These are phyloP conservation scores for Triplophysa tibetana DNA, from an alignment of 2,113 vertebrate genomes.

Conservation along the genomic window DNA sequence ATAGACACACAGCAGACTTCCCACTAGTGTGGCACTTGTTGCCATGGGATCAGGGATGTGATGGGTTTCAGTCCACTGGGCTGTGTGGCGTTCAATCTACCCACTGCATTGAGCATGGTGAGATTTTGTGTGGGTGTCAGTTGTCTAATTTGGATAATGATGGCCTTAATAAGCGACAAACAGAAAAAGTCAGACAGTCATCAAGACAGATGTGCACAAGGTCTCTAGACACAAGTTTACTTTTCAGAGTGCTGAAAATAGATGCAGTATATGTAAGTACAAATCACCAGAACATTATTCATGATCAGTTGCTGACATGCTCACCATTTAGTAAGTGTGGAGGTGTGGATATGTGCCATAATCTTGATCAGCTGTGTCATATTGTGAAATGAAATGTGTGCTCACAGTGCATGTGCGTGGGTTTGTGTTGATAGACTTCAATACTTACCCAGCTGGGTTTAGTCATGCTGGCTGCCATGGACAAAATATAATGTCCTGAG, in stretches of 20 bases:
- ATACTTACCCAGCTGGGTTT: slow-evolving; percentile 25
- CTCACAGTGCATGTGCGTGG: background rate
- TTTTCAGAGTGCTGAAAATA: background rate
- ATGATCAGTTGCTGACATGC: background rate
- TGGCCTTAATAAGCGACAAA: slow-evolving; percentile 29
- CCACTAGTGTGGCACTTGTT: slow-evolving; percentile 8
- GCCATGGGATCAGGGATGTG: background rate
- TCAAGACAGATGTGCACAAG: too few relatives aligned
- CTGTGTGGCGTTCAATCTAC: background rate
- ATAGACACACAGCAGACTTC: background rate
- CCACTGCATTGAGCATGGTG: background rate
- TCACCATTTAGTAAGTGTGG: background rate
- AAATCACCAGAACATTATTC: background rate
- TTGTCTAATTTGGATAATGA: slow-evolving; percentile 32
- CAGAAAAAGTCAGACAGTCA: slow-evolving; percentile 6
- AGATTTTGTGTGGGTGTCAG: background rate
- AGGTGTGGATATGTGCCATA: slow-evolving; percentile 3
- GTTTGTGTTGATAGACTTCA: slow-evolving; percentile 10
- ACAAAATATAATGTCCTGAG: too few relatives aligned
- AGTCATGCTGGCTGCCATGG: background rate
- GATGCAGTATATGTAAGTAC: background rate
- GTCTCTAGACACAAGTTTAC: slow-evolving; percentile 8
- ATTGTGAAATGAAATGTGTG: slow-evolving; percentile 25
- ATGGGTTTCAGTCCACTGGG: slow-evolving; percentile 9
- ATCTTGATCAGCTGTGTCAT: slow-evolving; percentile 14